Evolutionary conservation across 1,140 invertebrate species (phyloP).

Genomic region (Magallana gigas): DNA sequence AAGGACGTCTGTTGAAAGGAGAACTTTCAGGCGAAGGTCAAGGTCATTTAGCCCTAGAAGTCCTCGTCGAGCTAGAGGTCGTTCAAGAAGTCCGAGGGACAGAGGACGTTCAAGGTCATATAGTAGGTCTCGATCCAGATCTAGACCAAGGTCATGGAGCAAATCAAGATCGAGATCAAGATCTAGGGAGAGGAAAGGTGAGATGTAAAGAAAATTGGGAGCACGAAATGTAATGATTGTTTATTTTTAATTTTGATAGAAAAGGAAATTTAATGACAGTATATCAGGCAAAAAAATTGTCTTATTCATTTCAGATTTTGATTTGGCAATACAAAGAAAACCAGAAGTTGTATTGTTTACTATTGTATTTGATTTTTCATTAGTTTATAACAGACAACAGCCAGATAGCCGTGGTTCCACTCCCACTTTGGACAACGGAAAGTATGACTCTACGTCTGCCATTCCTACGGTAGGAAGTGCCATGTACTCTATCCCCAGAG

Average conservation of each 20-base stretch:
- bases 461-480: conserved; percentile 57
- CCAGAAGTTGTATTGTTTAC: not conserved
- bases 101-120: conserved; percentile 55
- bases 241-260: not conserved
- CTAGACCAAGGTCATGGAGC: conserved; percentile 67
- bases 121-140: conserved; percentile 60
- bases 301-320: not conserved
- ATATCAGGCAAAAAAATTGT: not conserved
- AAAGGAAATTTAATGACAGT: too few relatives aligned
- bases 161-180: conserved; percentile 60
- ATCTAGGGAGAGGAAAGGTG: conserved; percentile 41
- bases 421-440: conserved; percentile 70
- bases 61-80: conserved; percentile 53
- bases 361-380: not conserved
- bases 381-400: conserved; percentile 50
- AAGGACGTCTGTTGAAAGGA: conserved; percentile 49
- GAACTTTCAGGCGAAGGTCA: conserved; percentile 60
- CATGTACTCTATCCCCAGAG: conserved; percentile 46
- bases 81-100: conserved; percentile 57
- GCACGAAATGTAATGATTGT: too few relatives aligned
- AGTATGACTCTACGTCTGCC: conserved; percentile 49
- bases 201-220: not conserved
- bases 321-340: too few relatives aligned
- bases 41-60: conserved; percentile 66
- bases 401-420: conserved; percentile 74